These are phyloP conservation scores for Grallaria varia DNA, from an alignment of 2,113 vertebrate species.

Conservation along the genomic window DNA sequence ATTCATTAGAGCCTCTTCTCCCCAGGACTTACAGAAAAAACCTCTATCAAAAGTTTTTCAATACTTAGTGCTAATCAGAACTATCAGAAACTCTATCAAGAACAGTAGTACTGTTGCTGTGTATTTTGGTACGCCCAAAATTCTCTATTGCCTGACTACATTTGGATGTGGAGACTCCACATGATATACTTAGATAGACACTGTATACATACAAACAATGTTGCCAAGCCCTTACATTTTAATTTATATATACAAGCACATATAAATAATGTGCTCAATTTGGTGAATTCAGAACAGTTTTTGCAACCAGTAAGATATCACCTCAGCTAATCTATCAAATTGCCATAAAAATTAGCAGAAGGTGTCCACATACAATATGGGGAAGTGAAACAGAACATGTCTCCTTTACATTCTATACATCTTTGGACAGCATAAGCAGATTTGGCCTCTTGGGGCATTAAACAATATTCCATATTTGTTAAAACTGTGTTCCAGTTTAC, in stretches of 20 bases:
- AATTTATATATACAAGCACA: background rate
- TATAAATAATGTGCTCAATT: accelerated
- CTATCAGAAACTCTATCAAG: background rate
- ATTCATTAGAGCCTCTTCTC: background rate
- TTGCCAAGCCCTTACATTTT: background rate
- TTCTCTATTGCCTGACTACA: background rate
- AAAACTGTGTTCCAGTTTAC: background rate
- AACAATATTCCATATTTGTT: background rate
- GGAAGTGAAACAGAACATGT: background rate
- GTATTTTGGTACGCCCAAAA: background rate
- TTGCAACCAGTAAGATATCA: background rate
- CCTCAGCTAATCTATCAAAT: background rate
- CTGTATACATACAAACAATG: background rate
- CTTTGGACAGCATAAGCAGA: background rate
- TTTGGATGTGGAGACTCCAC: background rate
- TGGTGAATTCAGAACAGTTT: background rate
- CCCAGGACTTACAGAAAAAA: background rate
- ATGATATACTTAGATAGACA: background rate
- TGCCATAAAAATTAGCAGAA: background rate
- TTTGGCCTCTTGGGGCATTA: background rate
- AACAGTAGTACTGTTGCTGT: background rate
- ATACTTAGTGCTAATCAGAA: background rate
- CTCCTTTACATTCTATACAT: background rate
- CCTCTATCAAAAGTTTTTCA: background rate
- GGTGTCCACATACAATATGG: background rate